Percentiles rank a stretch among this genome's conserved stretches.
Conservation (phyloP, 2,888 invertebrate species). For the Cremastobaeus sp. region DNA sequence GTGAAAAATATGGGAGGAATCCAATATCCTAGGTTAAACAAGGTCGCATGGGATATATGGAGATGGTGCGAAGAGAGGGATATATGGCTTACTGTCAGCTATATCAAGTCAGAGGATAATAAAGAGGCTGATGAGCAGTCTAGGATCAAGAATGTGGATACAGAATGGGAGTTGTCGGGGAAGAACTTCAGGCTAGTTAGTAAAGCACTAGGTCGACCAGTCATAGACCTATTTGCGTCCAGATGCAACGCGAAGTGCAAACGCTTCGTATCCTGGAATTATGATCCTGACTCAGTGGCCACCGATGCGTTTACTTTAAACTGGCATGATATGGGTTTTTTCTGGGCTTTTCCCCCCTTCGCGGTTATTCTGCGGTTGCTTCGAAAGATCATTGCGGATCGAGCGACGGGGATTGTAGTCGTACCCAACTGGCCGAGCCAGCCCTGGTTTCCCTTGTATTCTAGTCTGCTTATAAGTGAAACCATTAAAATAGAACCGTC, state of each 20-base stretch:
- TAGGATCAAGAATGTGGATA: slow-evolving; percentile 53
- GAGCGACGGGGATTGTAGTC: slow-evolving; percentile 21
- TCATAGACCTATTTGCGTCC: slow-evolving; percentile 2
- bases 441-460: slow-evolving; percentile 27
- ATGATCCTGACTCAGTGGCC: slow-evolving; percentile 31
- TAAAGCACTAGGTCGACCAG: background rate
- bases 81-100: slow-evolving; percentile 60
- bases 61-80: slow-evolving; percentile 49
- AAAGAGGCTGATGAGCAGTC: slow-evolving; percentile 64
- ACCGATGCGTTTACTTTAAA: slow-evolving; percentile 49
- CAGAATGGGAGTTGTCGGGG: slow-evolving; percentile 49
- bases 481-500: slow-evolving; percentile 4
- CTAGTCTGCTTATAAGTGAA: background rate
- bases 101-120: slow-evolving; percentile 58
- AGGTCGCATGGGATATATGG: slow-evolving; percentile 57
- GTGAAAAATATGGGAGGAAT: slow-evolving; percentile 62
- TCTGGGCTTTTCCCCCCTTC: slow-evolving; percentile 55
- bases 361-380: slow-evolving; percentile 35
- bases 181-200: background rate
- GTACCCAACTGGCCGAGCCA: slow-evolving; percentile 49
- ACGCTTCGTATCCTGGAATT: slow-evolving; percentile 40
- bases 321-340: slow-evolving; percentile 27
- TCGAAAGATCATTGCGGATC: slow-evolving; percentile 52
- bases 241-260: slow-evolving; percentile 16
- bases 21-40: slow-evolving; percentile 35